Evolutionary conservation across 2,888 invertebrate species (phyloP), one percentile per base, ranked within the genome.

Genomic region (Polyploca ridens): DNA sequence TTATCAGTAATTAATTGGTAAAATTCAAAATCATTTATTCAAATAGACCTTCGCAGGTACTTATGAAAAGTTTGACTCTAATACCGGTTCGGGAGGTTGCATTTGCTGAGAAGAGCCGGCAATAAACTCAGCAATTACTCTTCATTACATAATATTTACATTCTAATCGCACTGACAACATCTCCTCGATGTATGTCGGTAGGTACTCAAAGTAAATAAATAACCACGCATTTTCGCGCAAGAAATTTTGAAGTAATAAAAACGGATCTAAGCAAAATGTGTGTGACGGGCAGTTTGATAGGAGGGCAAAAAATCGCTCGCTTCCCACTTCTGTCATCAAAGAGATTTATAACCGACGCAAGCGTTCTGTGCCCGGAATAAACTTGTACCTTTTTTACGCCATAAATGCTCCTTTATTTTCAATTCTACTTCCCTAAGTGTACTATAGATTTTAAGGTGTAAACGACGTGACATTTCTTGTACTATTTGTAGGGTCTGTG

Each of bases 291-390:
- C n/a, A 46, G n/a, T 46, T 13, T 41, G 13, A 41, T 41, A 41
- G 41, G 13, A 13, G 33, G 33, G 33, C 59, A 60, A 38, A 60
- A 59, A 60, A 38, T 19, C 16, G 16, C 8, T n/a, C 54, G 54
- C 7, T 33, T 60, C 16, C n/a, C 59, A 60, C 6, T 14, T 16
- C 54, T 60, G 59, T 60, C 59, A 60, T 4, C 16, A n/a, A n/a
- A 38, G 2, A 38, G 59, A 60, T 60, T 60, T 60, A 60, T 60
- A 13, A 33, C 11, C 38, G 35, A 60, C n/a, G 38, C 59, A 38
- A 59, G 35, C 38, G n/a, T 35, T 35, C 16, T 60, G 59, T 16
- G 16, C 16, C 16, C 10, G 16, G 11, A 60, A 60, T 60, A 38
- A 60, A 60, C 35, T 38, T 3, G 59, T 38, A 19, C 54, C 54